Evolutionary conservation across 2,797 vertebrate species (phyloP).

Genomic region (Oreortyx pictus): DNA sequence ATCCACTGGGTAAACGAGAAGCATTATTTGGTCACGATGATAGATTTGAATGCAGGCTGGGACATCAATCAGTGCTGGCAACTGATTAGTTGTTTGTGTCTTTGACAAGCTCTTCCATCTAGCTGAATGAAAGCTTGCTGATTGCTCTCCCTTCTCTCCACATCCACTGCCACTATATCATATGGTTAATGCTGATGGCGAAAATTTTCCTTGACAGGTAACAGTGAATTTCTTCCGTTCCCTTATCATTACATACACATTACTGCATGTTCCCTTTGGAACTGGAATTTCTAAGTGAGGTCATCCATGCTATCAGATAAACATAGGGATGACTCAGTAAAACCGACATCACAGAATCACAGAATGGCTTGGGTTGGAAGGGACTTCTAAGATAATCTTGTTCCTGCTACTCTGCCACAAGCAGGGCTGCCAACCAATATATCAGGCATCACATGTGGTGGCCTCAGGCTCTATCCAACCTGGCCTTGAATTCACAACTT

Average conservation of each 20-base stretch:
- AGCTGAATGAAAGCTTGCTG: constrained; percentile 88
- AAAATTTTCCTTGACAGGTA: constrained; percentile 85
- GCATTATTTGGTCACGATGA: constrained; percentile 87
- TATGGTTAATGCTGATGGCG: constrained; percentile 81
- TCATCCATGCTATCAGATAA: neutral
- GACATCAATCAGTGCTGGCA: constrained; percentile 88
- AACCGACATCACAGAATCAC: neutral
- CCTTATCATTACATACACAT: constrained; percentile 54
- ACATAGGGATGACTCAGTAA: neutral
- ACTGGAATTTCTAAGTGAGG: constrained; percentile 53
- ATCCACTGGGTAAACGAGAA: constrained; percentile 82
- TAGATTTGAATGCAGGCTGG: constrained; percentile 88
- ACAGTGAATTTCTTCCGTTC: constrained; percentile 66
- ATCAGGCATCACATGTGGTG: no score
- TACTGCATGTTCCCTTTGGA: constrained; percentile 26
- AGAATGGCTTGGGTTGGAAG: no score
- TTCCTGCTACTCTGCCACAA: no score
- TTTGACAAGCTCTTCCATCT: constrained; percentile 90
- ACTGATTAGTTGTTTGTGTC: constrained; percentile 94
- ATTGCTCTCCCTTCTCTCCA: constrained; percentile 87
- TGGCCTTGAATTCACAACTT: no score
- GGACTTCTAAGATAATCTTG: no score
- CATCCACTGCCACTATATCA: constrained; percentile 86
- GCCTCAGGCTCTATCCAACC: no score
- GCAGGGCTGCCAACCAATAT: no score